Evolutionary conservation across 2,888 invertebrate species (phyloP), one percentile per base, ranked within the genome.

Genomic region (Tholera decimalis): DNA sequence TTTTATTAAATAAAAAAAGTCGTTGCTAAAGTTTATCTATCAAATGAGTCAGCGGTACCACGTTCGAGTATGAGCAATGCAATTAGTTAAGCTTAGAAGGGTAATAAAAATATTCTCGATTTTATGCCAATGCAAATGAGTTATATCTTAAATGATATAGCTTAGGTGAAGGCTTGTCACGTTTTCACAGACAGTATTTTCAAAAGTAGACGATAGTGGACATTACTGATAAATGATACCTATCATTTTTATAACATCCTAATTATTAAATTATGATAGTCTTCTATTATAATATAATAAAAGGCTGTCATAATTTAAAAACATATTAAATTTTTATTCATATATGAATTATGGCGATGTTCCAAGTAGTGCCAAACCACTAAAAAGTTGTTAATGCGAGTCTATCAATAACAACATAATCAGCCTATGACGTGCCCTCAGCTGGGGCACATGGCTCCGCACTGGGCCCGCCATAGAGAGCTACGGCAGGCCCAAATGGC

Each of bases 51-150:
- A 70, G 55, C 47, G 43, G 13, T 33, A 33, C 20, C 41, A 55
- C 43, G 24, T 28, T 18, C 2, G 13, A 33, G 24, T 47, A 57
- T 75, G 47, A 69, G 70, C 60, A 60, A 60, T 60, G 55, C 54
- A 50, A 65, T 54, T 43, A 4, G 49, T 53, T 63, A 46, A 50
- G 56, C 51, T 70, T 65, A 30, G 43, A 54, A 46, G 53, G 18
- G 26, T 59, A 56, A 65, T 70, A 64, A 53, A 61, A 63, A 54
- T 47, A 61, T 64, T 55, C 47, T 46, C 58, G 55, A 71, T 59
- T 65, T 53, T 44, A 41, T 50, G 28, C 39, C 33, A 54, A 55
- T 50, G 28, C 39, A 26, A 54, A 55, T 77, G 79, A 74, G 47
- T 63, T 56, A 66, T 64, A 62, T 39, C 22, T 37, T 22, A 39